A percentile compares a stretch with the other conserved stretches of the same genome.
These are phyloP conservation scores for Belgica antarctica DNA, from an alignment of 2,888 invertebrate genomes.

Conservation along the genomic window DNA sequence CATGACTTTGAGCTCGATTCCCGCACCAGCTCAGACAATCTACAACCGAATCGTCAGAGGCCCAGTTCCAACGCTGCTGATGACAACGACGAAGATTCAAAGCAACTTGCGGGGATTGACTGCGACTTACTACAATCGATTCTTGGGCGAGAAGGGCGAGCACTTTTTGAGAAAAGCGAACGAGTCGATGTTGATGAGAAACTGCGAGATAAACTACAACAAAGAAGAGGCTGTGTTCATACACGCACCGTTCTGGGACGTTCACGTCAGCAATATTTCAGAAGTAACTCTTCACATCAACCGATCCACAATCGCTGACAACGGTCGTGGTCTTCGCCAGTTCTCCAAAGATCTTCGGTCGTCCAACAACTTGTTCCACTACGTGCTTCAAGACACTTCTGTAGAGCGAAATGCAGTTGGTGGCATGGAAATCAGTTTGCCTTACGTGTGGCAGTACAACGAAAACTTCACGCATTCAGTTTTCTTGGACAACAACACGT, in stretches of 20 bases:
- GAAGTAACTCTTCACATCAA: conserved; percentile 89
- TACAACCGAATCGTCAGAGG: conserved; percentile 73
- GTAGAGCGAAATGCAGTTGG: conserved; percentile 82
- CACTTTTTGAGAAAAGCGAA: conserved; percentile 84
- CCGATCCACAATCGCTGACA: conserved; percentile 78
- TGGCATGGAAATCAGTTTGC: conserved; percentile 84
- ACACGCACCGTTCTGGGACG: conserved; percentile 82
- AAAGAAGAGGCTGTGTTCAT: conserved; percentile 76
- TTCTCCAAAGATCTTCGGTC: conserved; percentile 89
- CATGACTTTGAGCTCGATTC: conserved; percentile 70
- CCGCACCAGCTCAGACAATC: conserved; percentile 70
- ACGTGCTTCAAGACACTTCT: conserved; percentile 80
- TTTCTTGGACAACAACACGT: conserved; percentile 81
- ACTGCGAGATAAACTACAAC: conserved; percentile 79
- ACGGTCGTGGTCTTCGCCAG: conserved; percentile 83
- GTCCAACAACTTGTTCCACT: conserved; percentile 96
- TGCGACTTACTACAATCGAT: conserved; percentile 83
- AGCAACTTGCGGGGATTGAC: conserved; percentile 78
- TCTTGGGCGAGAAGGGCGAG: conserved; percentile 80
- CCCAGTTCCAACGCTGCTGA: conserved; percentile 71
- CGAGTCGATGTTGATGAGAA: conserved; percentile 76
- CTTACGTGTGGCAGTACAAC: conserved; percentile 93
- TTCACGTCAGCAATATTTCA: conserved; percentile 80
- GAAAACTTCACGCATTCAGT: conserved; percentile 92
- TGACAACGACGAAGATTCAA: conserved; percentile 72